Evolutionary conservation across 2,888 invertebrate species (phyloP).

Genomic region (Anarsia innoxiella): DNA sequence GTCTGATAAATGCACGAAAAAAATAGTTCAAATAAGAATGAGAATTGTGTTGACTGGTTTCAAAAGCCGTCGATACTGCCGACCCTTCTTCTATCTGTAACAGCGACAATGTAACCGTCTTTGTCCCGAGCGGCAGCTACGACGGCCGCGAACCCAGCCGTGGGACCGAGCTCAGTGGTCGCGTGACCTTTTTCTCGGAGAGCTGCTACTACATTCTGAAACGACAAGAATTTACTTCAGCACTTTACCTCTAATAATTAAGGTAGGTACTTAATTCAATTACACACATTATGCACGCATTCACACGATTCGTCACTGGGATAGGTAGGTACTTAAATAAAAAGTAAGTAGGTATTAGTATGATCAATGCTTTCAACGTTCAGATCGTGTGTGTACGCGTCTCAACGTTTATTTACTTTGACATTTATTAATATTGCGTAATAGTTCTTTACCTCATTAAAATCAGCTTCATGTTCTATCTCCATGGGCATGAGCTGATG

Average conservation of each 20-base stretch:
- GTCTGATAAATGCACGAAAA: too few relatives aligned
- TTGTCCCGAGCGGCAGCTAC: conserved; percentile 68
- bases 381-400: too few relatives aligned
- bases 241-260: too few relatives aligned
- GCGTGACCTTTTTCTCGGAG: conserved; percentile 70
- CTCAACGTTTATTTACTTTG: too few relatives aligned
- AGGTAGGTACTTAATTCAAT: too few relatives aligned
- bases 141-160: conserved; percentile 79
- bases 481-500: conserved; percentile 90
- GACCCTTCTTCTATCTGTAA: conserved; percentile 61
- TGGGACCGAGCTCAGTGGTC: conserved; percentile 50
- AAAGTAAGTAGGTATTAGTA: too few relatives aligned
- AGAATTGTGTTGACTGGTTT: too few relatives aligned
- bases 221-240: conserved; percentile 14
- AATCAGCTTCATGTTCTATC: conserved; percentile 79
- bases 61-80: conserved; percentile 70
- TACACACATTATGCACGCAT: background rate
- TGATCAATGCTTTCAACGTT: too few relatives aligned
- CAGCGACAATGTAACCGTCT: conserved; percentile 43
- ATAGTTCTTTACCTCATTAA: conserved; percentile 63
- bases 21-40: too few relatives aligned
- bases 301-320: too few relatives aligned
- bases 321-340: too few relatives aligned
- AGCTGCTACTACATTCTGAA: conserved; percentile 56
- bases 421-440: too few relatives aligned